Evolutionary conservation across 2,888 invertebrate species (phyloP).

Genomic region (Diarsia mendica): DNA sequence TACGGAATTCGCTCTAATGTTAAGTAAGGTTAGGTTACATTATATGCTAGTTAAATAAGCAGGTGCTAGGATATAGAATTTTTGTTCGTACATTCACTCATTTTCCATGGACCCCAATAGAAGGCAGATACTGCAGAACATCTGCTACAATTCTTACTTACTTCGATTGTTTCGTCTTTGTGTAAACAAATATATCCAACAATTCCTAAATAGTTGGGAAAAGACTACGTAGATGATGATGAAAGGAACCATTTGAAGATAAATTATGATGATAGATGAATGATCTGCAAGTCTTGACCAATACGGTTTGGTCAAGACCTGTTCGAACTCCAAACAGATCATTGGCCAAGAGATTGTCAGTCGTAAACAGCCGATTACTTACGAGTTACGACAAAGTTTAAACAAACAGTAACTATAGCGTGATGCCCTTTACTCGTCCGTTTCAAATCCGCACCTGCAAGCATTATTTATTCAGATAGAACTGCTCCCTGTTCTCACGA

Average conservation of each 20-base stretch:
- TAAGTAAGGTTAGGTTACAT: neutral
- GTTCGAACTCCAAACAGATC: neutral
- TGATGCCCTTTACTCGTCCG: conserved; percentile 43
- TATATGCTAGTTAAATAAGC: too few species aligned
- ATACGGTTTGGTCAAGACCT: neutral
- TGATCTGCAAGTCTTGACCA: neutral
- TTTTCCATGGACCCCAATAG: too few species aligned
- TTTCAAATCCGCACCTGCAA: conserved; percentile 64
- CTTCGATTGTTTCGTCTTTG: too few species aligned
- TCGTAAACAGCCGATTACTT: neutral
- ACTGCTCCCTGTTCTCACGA: conserved; percentile 79
- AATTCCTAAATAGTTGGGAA: too few species aligned
- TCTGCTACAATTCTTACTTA: too few species aligned
- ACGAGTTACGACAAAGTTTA: neutral
- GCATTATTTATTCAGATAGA: conserved; percentile 67
- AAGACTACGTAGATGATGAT: too few species aligned
- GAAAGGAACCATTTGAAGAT: neutral
- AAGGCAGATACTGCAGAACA: too few species aligned
- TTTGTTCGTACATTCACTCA: too few species aligned
- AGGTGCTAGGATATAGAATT: too few species aligned
- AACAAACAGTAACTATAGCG: neutral
- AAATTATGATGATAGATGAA: too few species aligned
- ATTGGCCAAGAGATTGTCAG: neutral
- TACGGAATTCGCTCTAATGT: neutral
- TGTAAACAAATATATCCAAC: too few species aligned